These are phyloP conservation scores for Heliopora coerulea DNA, from an alignment of 92 coral and sea anemone species.

Conservation along the genomic window DNA sequence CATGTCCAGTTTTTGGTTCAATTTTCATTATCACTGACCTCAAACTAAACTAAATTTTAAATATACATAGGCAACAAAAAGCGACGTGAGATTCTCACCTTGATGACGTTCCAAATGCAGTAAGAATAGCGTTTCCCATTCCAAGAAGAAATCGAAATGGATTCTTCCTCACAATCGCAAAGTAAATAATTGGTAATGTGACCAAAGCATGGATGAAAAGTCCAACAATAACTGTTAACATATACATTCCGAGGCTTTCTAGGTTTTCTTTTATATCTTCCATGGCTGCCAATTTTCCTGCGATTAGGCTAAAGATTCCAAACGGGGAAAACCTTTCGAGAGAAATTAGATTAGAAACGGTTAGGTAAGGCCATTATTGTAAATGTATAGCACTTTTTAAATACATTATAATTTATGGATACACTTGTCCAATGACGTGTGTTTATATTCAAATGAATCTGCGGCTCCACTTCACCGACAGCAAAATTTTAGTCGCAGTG, in stretches of 20 bases:
- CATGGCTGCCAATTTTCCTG: conserved; percentile 43
- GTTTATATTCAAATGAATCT: no score
- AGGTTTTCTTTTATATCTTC: conserved; percentile 22
- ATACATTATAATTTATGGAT: no score
- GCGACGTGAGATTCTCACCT: conserved; percentile 2
- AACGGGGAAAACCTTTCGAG: conserved; percentile 27
- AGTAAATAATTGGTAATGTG: conserved; percentile 34
- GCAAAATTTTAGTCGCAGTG: no score
- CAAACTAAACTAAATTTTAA: neutral
- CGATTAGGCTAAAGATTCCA: conserved; percentile 32
- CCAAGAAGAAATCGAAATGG: conserved; percentile 33
- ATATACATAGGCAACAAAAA: neutral
- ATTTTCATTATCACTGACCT: no score
- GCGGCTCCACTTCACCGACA: no score
- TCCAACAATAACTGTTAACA: conserved; percentile 44
- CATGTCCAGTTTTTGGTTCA: no score
- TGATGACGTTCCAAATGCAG: conserved; percentile 41
- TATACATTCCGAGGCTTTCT: conserved; percentile 38
- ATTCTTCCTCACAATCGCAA: conserved; percentile 26
- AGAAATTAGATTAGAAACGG: neutral
- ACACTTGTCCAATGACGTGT: no score
- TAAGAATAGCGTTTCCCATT: conserved; percentile 35
- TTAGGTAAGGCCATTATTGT: neutral
- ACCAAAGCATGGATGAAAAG: conserved; percentile 45
- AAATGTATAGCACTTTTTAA: no score